Percentiles rank a stretch among this genome's conserved stretches.
Evolutionary conservation across 1,140 invertebrate species (phyloP).

Genomic region (Philotrypesis tridentata): DNA sequence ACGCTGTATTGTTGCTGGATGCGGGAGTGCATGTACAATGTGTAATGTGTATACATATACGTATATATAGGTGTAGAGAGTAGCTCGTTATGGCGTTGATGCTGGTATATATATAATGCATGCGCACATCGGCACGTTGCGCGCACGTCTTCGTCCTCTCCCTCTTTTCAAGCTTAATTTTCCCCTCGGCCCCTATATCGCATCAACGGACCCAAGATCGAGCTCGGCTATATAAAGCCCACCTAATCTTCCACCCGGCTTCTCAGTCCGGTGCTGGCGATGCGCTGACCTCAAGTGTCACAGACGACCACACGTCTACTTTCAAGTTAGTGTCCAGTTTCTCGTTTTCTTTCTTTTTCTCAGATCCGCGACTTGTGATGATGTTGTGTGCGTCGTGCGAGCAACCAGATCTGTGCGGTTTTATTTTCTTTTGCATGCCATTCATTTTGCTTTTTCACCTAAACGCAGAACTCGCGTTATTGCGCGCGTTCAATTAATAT

Average conservation of each 20-base stretch:
- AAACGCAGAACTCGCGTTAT: no score
- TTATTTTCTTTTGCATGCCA: no score
- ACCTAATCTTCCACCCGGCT: slow-evolving; percentile 25
- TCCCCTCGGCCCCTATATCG: not conserved
- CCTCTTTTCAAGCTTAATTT: not conserved
- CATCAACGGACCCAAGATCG: not conserved
- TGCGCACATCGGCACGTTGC: no score
- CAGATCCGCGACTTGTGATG: no score
- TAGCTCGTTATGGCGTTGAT: not conserved
- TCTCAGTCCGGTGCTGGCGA: slow-evolving; percentile 22
- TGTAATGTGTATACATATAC: not conserved
- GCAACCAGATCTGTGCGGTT: no score
- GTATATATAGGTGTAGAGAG: no score
- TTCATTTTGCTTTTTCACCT: no score
- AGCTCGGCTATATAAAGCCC: slow-evolving; percentile 29
- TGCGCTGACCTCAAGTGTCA: not conserved
- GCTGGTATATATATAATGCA: not conserved
- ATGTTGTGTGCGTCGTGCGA: no score
- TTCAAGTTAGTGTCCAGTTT: not conserved
- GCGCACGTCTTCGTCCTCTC: not conserved
- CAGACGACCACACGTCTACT: not conserved
- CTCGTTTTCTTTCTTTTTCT: not conserved
- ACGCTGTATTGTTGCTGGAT: not conserved
- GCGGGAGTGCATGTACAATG: no score
- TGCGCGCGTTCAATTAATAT: no score